Base-by-base conservation (phyloP, 2,113 vertebrate genomes). In the Hippocampus abdominalis region DNA sequence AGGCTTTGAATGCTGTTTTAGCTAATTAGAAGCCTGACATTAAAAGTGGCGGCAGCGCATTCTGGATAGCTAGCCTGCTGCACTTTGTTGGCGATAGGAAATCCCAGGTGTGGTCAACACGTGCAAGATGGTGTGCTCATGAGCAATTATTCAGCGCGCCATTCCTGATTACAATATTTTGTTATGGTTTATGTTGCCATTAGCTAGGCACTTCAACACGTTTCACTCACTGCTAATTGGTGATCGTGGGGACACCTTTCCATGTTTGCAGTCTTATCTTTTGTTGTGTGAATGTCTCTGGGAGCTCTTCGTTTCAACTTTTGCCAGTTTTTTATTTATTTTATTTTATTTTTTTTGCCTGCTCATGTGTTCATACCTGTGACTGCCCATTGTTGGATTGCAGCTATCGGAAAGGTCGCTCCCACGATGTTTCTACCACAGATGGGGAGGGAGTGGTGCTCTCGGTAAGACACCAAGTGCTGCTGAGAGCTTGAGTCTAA, bases 351-450 rank as follows among this genome's bases (percentile, higher is more conserved):
- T 32, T 32, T 32, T 32, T 32, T 4, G 7, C 67, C 42, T 66
- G 2, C 51, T 68, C 36, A 11, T 39, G 0, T 0, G 4, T n/a
- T 0, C 42, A 8, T 57, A 25, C 20, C 60, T 18, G 77, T 67
- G 73, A 89, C 29, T 2, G 68, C 57, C 80, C 21, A 74, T 77
- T 84, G 70, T 83, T 89, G 81, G 76, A 60, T 92, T 92, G 27
- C 90, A 91, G 88, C 76, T 18, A 21, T 81, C 0, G 9, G 48
- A 56, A 20, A 49, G 0, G 4, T 25, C 44, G 0, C 51, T 63
- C 64, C 46, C 68, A 62, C 18, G 72, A 56, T 29, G 77, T 68
- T 25, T 1, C 67, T 6, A 6, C 66, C 71, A 77, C 74, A 23
- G 8, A 27, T 20, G 74, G 42, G 65, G 87, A 82, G 0, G 15